Conservation (phyloP, 2,797 vertebrate genomes). For the Macrochelys suwanniensis region DNA sequence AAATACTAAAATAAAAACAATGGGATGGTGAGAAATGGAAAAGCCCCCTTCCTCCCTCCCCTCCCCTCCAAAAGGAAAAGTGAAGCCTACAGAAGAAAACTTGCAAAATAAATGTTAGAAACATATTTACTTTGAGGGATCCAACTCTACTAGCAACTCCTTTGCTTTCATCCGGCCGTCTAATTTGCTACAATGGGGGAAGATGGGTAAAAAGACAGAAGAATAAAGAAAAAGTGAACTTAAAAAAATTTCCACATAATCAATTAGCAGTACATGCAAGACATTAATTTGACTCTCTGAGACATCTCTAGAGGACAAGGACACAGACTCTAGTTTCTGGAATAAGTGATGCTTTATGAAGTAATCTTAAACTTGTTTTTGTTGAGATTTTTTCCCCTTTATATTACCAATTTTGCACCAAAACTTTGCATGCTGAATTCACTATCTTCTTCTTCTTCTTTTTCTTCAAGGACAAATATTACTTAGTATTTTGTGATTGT, state of each 20-base stretch:
- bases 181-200: constrained; percentile 90
- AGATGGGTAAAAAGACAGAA: constrained; percentile 93
- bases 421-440: constrained; percentile 61
- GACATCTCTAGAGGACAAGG: constrained; percentile 81
- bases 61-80: constrained; percentile 81
- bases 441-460: constrained; percentile 57
- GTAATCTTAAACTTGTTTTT: constrained; percentile 63
- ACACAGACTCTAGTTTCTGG: constrained; percentile 77
- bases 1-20: constrained; percentile 81
- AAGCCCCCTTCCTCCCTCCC: constrained; percentile 80
- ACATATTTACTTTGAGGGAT: constrained; percentile 92
- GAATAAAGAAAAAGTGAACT: constrained; percentile 89
- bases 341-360: constrained; percentile 64
- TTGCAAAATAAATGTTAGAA: constrained; percentile 88
- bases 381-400: constrained; percentile 28
- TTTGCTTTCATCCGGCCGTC: constrained; percentile 90
- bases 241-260: constrained; percentile 86
- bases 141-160: constrained; percentile 90
- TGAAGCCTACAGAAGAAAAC: constrained; percentile 85
- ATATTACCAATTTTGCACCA: constrained; percentile 64
- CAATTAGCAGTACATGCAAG: constrained; percentile 87
- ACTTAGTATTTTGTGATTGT: constrained; percentile 9
- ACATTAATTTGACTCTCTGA: constrained; percentile 83
- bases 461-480: constrained; percentile 25
- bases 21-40: constrained; percentile 85